These are phyloP conservation scores for Volucella inflata DNA, from an alignment of 2,888 invertebrate genomes.

Conservation along the genomic window DNA sequence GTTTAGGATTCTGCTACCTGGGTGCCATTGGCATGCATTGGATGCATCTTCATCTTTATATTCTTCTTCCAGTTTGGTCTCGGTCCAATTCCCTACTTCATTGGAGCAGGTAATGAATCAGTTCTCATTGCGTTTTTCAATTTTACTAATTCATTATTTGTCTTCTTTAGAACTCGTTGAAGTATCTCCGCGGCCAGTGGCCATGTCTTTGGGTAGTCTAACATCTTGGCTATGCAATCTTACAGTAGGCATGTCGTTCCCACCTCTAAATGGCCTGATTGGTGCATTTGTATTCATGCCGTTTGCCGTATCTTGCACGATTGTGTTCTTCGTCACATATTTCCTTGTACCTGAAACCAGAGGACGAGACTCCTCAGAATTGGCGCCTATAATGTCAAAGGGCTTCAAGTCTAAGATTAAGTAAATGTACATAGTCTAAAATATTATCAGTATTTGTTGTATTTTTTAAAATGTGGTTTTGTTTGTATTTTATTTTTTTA, in stretches of 20 bases:
- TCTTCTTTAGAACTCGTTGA: constrained; percentile 88
- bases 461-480: constrained; percentile 1
- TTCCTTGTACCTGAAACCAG: constrained; percentile 80
- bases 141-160: constrained; percentile 71
- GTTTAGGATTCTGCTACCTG: constrained; percentile 85
- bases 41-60: constrained; percentile 89
- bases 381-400: constrained; percentile 80
- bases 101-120: constrained; percentile 87
- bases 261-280: constrained; percentile 86
- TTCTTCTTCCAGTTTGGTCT: constrained; percentile 92
- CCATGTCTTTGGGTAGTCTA: constrained; percentile 93
- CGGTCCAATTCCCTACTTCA: constrained; percentile 94
- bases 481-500: constrained; percentile 29
- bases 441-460: constrained; percentile 3
- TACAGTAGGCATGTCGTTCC: constrained; percentile 91
- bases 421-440: constrained; percentile 36
- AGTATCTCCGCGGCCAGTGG: constrained; percentile 90
- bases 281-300: constrained; percentile 90
- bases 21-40: constrained; percentile 89
- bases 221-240: constrained; percentile 95
- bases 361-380: constrained; percentile 78
- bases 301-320: constrained; percentile 85
- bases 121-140: not conserved
- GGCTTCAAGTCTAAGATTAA: constrained; percentile 85
- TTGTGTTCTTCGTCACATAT: constrained; percentile 78